phyloP scores from a whole-genome alignment of 2,113 vertebrate species.

The Jaculus jaculus region DNA sequence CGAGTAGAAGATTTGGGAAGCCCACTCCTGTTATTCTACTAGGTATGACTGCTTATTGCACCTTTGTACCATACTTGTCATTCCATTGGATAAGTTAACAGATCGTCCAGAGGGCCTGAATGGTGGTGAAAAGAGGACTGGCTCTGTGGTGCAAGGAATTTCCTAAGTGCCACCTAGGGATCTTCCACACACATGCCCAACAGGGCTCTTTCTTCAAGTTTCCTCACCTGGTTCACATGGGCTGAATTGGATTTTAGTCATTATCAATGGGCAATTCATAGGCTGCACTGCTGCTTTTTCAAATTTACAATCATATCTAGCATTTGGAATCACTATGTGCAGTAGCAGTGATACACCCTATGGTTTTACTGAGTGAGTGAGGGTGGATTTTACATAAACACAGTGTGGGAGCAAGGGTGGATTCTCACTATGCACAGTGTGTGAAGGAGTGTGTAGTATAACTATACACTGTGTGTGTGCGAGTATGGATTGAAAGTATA shows the following conservation, averaged over 20 bases:
- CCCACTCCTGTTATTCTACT: not conserved
- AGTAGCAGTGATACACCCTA: constrained; percentile 67
- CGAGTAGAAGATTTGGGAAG: constrained; percentile 6
- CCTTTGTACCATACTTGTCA: not conserved
- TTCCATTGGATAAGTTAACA: not conserved
- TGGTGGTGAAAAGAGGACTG: not conserved
- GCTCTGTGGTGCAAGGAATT: not conserved
- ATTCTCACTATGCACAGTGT: too few species aligned
- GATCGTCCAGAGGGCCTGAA: not conserved
- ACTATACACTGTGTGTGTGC: too few species aligned
- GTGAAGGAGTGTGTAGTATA: too few species aligned
- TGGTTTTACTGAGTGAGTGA: constrained; percentile 64
- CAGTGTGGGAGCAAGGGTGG: not conserved
- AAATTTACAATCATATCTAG: constrained; percentile 67
- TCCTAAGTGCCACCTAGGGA: not conserved
- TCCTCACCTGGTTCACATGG: constrained; percentile 11
- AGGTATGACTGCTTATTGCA: not conserved
- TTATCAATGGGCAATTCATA: constrained; percentile 42
- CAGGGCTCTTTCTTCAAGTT: not conserved
- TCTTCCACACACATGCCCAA: not conserved
- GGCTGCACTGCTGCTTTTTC: constrained; percentile 42
- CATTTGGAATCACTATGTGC: constrained; percentile 69
- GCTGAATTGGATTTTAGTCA: constrained; percentile 34
- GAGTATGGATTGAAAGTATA: too few species aligned
- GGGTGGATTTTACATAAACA: constrained; percentile 73